Evolutionary conservation across 2,797 vertebrate genomes (phyloP), one percentile per base, ranked within the genome.

Genomic region (Xenops minutus): DNA sequence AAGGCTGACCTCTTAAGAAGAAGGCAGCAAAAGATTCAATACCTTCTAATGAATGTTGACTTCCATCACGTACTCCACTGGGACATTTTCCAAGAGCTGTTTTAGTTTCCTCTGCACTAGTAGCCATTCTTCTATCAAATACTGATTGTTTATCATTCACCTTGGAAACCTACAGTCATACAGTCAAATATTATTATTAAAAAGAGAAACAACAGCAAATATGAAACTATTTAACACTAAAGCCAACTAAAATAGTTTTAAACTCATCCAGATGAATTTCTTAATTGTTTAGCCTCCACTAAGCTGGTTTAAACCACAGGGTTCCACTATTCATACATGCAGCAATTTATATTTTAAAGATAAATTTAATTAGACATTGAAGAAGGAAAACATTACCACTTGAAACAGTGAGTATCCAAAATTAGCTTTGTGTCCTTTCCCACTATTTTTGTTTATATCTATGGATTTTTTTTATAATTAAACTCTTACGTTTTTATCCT

Each of bases 1-100:
- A 92, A 80, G 18, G 12, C 24, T 49, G n/a, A 32, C 27, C 49
- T 55, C 36, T 34, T 51, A 54, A 46, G 29, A 82, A 44, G 12
- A 74, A 4, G 15, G 14, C 20, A 9, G 13, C 7, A 85, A 92
- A 84, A 75, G 5, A 8, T 66, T 85, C 61, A 61, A 21, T 96
- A 97, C 96, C 96, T 97, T 95, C 89, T 43, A 97, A 84, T 7
- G 72, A 80, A 81, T 22, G 49, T 8, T 90, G 92, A 54, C 41
- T 93, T 94, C 71, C 87, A 83, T 49, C 88, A 74, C 4, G 14
- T 37, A 44, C 44, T 87, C 34, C 55, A 63, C 30, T 63, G 56
- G 34, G 48, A 56, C 46, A 61, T 94, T 77, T 94, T 73, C 36
- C 83, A 96, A 59, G 18, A 78, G 32, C 24, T 74, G 2, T 20